Evolutionary conservation across 2,888 invertebrate genomes (phyloP), one percentile per base, ranked within the genome.

Genomic region (Amiota minor): DNA sequence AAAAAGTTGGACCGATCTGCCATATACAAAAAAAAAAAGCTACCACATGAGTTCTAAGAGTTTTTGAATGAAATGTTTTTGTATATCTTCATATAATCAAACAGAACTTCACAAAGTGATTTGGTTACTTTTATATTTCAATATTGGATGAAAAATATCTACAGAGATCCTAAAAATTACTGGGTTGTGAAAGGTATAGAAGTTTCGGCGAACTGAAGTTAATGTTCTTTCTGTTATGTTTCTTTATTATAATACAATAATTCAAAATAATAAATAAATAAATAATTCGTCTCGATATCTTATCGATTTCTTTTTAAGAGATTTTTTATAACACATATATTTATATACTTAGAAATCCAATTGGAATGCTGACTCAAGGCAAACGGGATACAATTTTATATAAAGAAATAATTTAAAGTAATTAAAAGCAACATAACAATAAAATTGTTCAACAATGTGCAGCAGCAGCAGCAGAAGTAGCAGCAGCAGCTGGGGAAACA

Each of bases 221-320:
- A 50, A 35, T 35, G 35, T 6, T 35, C 45, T 62, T 56, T 67
- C 53, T 71, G 71, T 72, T 71, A 71, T 74, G 71, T 77, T 72
- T 64, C 47, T 62, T 49, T 47, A 8, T 53, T 68, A 68, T 12
- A 9, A 6, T 68, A 68, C 10, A 9, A 6, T 59, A 71, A 72
- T 18, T 59, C 59, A 11, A 61, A 46, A 73, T 18, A 12, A 50
- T n/a, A n/a, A n/a, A n/a, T n/a, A n/a, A n/a, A n/a, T n/a, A n/a
- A 12, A 9, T 12, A 50, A 50, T 50, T n/a, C 35, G 35, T 35
- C 35, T 35, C 35, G 35, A 35, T 35, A n/a, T 50, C 53, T 50
- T 69, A 62, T 75, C 76, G 81, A 80, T 75, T 80, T 75, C 62
- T 23, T 69, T 49, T 78, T 79, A 79, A 76, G 69, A 73, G 76